phyloP scores from a whole-genome alignment of 1,140 invertebrate genomes.

The Magallana gigas region DNA sequence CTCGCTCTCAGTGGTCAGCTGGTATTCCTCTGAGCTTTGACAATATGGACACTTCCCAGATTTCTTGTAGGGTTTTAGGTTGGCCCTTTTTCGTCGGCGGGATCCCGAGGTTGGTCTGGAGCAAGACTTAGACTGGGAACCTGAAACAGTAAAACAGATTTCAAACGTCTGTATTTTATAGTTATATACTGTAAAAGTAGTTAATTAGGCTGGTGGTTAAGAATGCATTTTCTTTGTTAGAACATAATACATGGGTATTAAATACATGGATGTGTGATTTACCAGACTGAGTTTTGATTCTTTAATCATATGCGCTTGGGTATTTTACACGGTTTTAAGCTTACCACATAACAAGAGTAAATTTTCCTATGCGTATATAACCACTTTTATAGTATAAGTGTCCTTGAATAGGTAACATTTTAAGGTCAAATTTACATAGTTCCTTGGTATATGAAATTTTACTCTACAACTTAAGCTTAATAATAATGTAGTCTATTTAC shows the following conservation, averaged over 20 bases:
- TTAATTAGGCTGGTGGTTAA: too few species aligned
- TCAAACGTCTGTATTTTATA: too few species aligned
- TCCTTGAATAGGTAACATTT: background rate
- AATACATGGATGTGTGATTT: too few species aligned
- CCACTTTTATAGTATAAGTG: too few species aligned
- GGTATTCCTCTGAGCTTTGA: constrained; percentile 73
- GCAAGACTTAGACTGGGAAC: constrained; percentile 63
- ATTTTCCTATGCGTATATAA: background rate
- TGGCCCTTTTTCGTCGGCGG: constrained; percentile 60
- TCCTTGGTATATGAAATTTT: background rate
- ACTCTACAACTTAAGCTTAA: background rate
- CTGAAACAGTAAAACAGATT: constrained; percentile 57
- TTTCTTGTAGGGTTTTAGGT: constrained; percentile 54
- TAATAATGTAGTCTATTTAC: background rate
- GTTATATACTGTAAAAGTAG: too few species aligned
- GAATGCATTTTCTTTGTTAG: too few species aligned
- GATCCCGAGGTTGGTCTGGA: constrained; percentile 72
- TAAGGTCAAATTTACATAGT: background rate
- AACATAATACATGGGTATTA: too few species aligned
- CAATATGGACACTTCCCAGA: constrained; percentile 55
- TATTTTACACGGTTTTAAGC: background rate
- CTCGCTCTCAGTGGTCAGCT: constrained; percentile 71
- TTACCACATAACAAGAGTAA: background rate
- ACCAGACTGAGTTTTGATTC: too few species aligned
- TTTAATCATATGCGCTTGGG: background rate